Base-by-base conservation (phyloP, 2,888 invertebrate genomes). In the Oegoconia quadripuncta region DNA sequence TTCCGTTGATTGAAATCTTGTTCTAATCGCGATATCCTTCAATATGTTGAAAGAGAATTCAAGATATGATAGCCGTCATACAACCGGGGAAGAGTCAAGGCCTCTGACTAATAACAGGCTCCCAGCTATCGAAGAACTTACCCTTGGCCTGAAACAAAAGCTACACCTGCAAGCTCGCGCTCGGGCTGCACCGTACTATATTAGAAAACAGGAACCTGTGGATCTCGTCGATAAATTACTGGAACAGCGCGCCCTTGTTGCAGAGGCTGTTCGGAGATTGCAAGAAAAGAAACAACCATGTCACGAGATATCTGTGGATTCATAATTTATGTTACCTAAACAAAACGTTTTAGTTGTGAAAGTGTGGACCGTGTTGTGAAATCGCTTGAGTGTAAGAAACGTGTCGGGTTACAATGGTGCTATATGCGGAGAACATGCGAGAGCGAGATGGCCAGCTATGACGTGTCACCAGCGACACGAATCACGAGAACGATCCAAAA, bases 331-430 rank as follows among this genome's bases (percentile, higher is more conserved):
- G 74, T 42, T 54, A 53, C 57, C 59, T 55, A 53, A 80, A 78
- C 75, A 81, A 82, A 79, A 84, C 79, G 79, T 82, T 86, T 81
- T 80, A 81, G 67, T 75, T 86, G 87, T 88, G 87, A 87, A 87
- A 87, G 87, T 87, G 83, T 80, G 74, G 75, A 81, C 74, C 70
- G 76, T 84, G 84, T 87, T 87, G 87, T 87, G 87, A 87, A 87
- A 87, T 87, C 80, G 82, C 77, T 78, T 81, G 84, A 84, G 87
- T 82, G 74, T 77, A 80, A 71, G 79, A 86, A 81, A 79, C 86
- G 86, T 87, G 83, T 87, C 87, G 81, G 84, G 74, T 87, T 87
- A 86, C 87, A 87, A 84, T 86, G 87, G 87, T 87, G 87, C 87
- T 87, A 87, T 87, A 87, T 84, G 87, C 84, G 81, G 84, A 79